Base-by-base conservation (phyloP, 2,888 invertebrate genomes). In the Conistra vaccinii region DNA sequence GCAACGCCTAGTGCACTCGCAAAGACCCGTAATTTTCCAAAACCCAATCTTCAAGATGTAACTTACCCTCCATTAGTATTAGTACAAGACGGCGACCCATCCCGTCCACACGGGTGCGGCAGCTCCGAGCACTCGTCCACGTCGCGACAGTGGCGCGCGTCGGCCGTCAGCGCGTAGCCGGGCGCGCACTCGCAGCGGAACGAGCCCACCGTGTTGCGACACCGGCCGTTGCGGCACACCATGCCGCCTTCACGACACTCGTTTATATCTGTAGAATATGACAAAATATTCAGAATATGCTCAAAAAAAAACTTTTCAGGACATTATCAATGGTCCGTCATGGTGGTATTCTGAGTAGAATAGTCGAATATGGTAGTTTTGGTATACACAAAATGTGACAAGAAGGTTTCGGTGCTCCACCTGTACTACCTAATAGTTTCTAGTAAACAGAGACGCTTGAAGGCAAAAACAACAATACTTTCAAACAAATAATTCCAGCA, bases 211-310 rank as follows among this genome's bases (percentile, higher is more conserved):
- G 97, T 97, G 94, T 98, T 98, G 85, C 98, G 97, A 90, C 98
- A 98, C 69, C 98, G 97, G 1, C 98, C 98, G 90, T 99, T 98
- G 86, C 98, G 97, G 91, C 99, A 99, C 74, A 98, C 97, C 94
- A 98, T 98, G 66, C 98, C 98, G 96, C 98, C 98, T 90, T 98
- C 97, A 86, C 98, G 97, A 88, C 98, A 98, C 93, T 98, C 98
- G 93, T 98, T 98, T 76, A 98, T 97, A 92, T 98, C 98, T 97
- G 57, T 3, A 1, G 9, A 29, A 14, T 23, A 2, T 6, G 1
- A 61, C 14, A 5, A 5, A 9, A 9, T 23, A 45, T 65, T 57
- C 7, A 57, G n/a, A 53, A 14, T 17, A 26, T 17, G 55, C 14
- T 26, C 55, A 17, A 55, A 53, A n/a, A 12, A 14, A 35, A 6